phyloP scores from a whole-genome alignment of 2,113 vertebrate species.

The Podarcis muralis region DNA sequence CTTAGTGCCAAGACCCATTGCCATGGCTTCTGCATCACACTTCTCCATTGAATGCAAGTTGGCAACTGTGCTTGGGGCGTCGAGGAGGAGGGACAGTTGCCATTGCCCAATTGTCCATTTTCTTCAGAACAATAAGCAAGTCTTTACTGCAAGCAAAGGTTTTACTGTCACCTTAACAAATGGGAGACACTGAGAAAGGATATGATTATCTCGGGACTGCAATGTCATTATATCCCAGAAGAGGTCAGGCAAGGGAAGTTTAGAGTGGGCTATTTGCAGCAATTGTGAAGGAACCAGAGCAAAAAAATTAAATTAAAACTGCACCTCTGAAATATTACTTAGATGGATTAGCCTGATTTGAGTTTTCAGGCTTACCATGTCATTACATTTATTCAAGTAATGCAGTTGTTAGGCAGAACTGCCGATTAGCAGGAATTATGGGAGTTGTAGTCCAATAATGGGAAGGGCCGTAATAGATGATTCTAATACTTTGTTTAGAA shows the following conservation, averaged over 20 bases:
- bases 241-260: background rate
- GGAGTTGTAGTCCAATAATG: too few species aligned
- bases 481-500: background rate
- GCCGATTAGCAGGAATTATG: too few species aligned
- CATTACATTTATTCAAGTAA: background rate
- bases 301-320: background rate
- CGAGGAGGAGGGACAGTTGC: background rate
- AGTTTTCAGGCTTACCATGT: background rate
- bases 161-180: background rate
- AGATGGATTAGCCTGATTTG: background rate
- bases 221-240: background rate
- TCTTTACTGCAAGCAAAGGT: background rate
- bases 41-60: background rate
- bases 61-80: background rate
- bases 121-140: background rate
- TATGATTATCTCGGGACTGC: background rate
- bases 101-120: background rate
- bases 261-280: background rate
- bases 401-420: background rate
- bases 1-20: background rate
- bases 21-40: too few species aligned
- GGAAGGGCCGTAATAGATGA: too few species aligned
- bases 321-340: background rate
- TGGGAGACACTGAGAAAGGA: background rate
- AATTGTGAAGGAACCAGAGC: background rate